A percentile compares a stretch with the other conserved stretches of the same genome.
Conservation (phyloP, 2,888 invertebrate genomes). For the Rhingia campestris region DNA sequence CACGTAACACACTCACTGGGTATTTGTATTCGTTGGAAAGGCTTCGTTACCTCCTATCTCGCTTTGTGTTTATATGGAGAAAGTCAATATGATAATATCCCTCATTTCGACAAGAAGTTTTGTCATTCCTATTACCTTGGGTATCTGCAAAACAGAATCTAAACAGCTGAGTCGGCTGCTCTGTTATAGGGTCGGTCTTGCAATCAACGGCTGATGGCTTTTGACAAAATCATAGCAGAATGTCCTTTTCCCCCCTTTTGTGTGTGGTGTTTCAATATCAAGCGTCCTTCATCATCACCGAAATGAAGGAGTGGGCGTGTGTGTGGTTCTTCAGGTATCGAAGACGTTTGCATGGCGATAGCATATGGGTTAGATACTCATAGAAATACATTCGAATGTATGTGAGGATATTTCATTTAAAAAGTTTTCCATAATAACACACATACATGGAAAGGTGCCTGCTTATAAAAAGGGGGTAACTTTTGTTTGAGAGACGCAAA, state of each 20-base stretch:
- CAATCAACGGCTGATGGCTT: constrained; percentile 70
- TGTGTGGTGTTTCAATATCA: constrained; percentile 7
- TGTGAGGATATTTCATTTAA: constrained; percentile 50
- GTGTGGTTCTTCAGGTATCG: constrained; percentile 45
- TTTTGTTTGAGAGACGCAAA: constrained; percentile 39
- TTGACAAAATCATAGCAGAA: constrained; percentile 63
- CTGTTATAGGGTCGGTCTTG: constrained; percentile 55
- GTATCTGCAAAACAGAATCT: constrained; percentile 66
- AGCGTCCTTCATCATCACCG: constrained; percentile 18
- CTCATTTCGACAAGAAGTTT: constrained; percentile 62
- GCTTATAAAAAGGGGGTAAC: neutral
- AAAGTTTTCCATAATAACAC: constrained; percentile 10
- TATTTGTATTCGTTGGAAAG: constrained; percentile 27
- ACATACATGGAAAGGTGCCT: neutral
- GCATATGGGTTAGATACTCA: constrained; percentile 48
- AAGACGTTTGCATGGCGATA: constrained; percentile 28
- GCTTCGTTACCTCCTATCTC: neutral
- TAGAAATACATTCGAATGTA: constrained; percentile 33
- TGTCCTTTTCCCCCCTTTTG: constrained; percentile 35
- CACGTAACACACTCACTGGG: constrained; percentile 12
- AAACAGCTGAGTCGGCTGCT: constrained; percentile 71
- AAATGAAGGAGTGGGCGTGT: neutral
- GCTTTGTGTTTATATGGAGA: constrained; percentile 7
- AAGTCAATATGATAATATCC: constrained; percentile 66
- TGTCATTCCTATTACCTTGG: constrained; percentile 65